These are phyloP conservation scores for Epistrophella euchroma DNA, from an alignment of 2,888 invertebrate genomes.

Conservation along the genomic window DNA sequence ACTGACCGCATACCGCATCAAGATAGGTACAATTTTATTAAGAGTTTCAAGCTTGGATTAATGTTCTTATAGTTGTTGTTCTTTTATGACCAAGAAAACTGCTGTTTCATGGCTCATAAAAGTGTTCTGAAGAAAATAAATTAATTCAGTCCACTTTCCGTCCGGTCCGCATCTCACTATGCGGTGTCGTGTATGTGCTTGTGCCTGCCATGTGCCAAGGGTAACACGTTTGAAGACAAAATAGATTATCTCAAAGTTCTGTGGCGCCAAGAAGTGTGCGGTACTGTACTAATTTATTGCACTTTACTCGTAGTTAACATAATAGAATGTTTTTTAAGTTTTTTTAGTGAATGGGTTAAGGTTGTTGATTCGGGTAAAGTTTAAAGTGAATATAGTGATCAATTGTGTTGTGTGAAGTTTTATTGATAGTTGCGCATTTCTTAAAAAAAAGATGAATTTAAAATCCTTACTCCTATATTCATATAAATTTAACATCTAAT, in stretches of 20 bases:
- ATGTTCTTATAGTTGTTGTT: slow-evolving; percentile 4
- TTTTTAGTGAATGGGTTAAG: too few species aligned
- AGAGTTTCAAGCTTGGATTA: slow-evolving; percentile 10
- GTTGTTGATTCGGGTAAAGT: too few species aligned
- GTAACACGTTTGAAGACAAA: slow-evolving; percentile 48
- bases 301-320: too few species aligned
- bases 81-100: background rate
- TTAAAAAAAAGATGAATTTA: too few species aligned
- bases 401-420: too few species aligned
- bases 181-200: background rate
- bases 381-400: too few species aligned
- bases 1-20: slow-evolving; percentile 36
- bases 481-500: too few species aligned
- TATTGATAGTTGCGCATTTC: too few species aligned
- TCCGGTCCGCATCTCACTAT: slow-evolving; percentile 26
- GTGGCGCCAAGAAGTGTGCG: slow-evolving; percentile 34
- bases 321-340: too few species aligned
- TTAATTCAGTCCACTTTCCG: slow-evolving; percentile 28
- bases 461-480: too few species aligned
- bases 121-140: slow-evolving; percentile 15
- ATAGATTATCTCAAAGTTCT: background rate
- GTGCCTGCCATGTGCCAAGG: slow-evolving; percentile 43
- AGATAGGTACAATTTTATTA: slow-evolving; percentile 22
- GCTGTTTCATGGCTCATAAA: slow-evolving; percentile 49
- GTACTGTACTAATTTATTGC: too few species aligned